Base-by-base conservation (phyloP, 2,888 invertebrate species). In the Tenthredo notha region DNA sequence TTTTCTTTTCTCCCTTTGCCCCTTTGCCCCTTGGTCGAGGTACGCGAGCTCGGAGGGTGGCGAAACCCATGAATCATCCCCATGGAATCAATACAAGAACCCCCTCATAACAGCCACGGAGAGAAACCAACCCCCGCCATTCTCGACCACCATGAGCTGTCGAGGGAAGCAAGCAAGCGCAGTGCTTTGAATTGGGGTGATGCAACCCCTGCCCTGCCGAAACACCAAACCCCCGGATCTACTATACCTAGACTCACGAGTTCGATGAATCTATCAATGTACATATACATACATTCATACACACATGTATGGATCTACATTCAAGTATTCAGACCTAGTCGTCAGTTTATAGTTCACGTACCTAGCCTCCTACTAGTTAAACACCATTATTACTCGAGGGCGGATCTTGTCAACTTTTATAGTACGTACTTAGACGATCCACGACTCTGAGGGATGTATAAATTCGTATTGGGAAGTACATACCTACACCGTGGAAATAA, bases 11-110 rank as follows among this genome's bases (percentile, higher is more conserved):
- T 10, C 40, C 74, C 47, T 33, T 29, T 9, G 2, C 18, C 77
- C 50, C 18, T 67, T 15, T 67, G 29, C 77, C 77, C 77, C 29
- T 37, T 50, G 25, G 50, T 15, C 77, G n/a, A 40, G 67, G 29
- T 67, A 84, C 85, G 77, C 84, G 83, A 65, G 85, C 85, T 83
- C 86, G 78, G 88, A 84, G 83, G 75, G 67, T 83, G 47, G 70
- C 47, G 67, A 72, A 88, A 87, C 90, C 91, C 91, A 92, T 92
- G 92, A 92, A 92, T 92, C 92, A 92, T 92, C 92, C 92, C 90
- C 89, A 88, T 89, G 89, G 90, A 92, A 92, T 92, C 92, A 91
- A 92, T 92, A 92, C 92, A 90, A 91, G 90, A 83, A 83, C 67
- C 33, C 67, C 80, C 83, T 83, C 80, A 80, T 80, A 61, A 74